These are phyloP conservation scores for Amiota minor DNA, from an alignment of 2,888 invertebrate genomes.

Conservation along the genomic window DNA sequence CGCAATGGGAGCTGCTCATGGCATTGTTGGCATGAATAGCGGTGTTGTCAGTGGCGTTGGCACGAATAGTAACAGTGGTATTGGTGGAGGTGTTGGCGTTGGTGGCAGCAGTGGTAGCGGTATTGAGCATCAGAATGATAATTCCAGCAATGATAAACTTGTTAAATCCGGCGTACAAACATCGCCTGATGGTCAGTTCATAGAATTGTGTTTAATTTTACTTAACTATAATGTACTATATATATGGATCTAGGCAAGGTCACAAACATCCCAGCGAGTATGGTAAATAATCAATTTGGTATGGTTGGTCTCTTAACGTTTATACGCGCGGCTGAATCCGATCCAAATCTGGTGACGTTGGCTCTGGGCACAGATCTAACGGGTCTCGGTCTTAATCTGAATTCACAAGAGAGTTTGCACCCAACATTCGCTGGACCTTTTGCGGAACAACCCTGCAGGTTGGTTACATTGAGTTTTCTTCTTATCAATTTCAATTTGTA, in stretches of 20 bases:
- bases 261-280: constrained; percentile 97
- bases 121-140: constrained; percentile 72
- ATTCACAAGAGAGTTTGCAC: constrained; percentile 97
- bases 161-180: constrained; percentile 92
- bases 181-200: constrained; percentile 86
- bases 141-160: constrained; percentile 75
- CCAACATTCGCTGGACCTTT: constrained; percentile 99
- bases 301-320: constrained; percentile 99
- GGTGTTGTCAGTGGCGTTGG: constrained; percentile 34
- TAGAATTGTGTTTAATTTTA: neutral
- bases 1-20: constrained; percentile 41
- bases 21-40: constrained; percentile 34
- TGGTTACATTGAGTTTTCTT: constrained; percentile 29
- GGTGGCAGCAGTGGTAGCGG: constrained; percentile 56
- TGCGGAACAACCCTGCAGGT: constrained; percentile 95
- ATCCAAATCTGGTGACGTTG: constrained; percentile 95
- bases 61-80: constrained; percentile 37
- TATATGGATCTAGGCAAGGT: constrained; percentile 83
- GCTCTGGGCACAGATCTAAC: constrained; percentile 99
- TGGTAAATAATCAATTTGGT: constrained; percentile 99
- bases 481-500: neutral
- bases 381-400: constrained; percentile 97
- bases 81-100: constrained; percentile 50
- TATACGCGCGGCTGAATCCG: constrained; percentile 97
- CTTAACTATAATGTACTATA: constrained; percentile 4